Conservation (phyloP, 2,113 vertebrate genomes). For the Sus scrofa region DNA sequence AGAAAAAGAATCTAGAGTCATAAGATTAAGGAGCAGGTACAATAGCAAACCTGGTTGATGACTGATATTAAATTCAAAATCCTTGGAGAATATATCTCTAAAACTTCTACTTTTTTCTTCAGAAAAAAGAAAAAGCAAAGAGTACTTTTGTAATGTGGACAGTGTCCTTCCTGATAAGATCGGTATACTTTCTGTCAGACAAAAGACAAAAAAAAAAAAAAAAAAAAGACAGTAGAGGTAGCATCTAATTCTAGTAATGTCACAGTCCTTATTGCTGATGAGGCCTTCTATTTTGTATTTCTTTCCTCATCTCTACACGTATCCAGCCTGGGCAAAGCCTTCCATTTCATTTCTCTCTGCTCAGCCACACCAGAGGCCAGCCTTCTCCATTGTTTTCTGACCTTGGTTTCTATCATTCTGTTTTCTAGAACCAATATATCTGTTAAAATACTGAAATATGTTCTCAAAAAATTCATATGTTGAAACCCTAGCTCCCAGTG, state of each 20-base stretch:
- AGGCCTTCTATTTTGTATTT: neutral
- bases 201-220: neutral
- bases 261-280: neutral
- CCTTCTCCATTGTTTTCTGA: neutral
- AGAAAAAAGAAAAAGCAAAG: neutral
- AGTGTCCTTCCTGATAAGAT: neutral
- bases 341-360: neutral
- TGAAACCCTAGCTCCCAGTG: neutral
- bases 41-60: neutral
- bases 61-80: neutral
- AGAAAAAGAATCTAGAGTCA: neutral
- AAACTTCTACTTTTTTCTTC: neutral
- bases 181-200: neutral
- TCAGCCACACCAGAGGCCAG: neutral
- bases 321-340: neutral
- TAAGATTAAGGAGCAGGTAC: neutral
- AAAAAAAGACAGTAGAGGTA: neutral
- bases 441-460: neutral
- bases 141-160: neutral
- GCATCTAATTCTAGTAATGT: neutral
- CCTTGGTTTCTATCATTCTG: no score
- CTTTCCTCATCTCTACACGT: neutral
- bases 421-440: neutral
- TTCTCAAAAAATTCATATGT: neutral
- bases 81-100: rapidly evolving